Base-by-base conservation (phyloP, 2,888 invertebrate genomes). In the Phengaris alcon region DNA sequence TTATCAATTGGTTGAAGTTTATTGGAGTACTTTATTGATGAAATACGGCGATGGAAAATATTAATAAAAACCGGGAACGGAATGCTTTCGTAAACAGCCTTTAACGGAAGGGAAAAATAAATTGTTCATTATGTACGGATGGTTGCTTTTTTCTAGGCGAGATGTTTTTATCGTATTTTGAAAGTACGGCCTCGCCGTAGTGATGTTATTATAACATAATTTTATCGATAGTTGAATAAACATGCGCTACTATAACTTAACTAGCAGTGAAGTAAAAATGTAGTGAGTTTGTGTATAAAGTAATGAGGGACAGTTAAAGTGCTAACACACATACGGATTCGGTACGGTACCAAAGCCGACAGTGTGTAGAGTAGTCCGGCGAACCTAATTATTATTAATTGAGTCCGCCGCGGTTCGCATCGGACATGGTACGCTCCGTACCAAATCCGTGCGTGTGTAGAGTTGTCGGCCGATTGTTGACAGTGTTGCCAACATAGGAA, bases 71-170 rank as follows among this genome's bases (percentile, higher is more conserved):
- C 54, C 72, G 54, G 72, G 52, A 70, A 70, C 70, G 70, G 70
- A 72, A 72, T 72, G 52, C 72, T 72, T 72, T 72, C 72, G 72
- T 72, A 72, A 72, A 72, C 72, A 54, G 72, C 54, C 72, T 72
- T 72, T 72, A 72, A 72, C 72, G 72, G 72, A 52, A 72, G 72
- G 72, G 72, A 72, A 72, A 72, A 72, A 52, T 52, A 72, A 72
- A 72, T 72, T 72, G 72, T 72, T 72, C 72, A 72, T 72, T 72
- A 72, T 72, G 72, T 72, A 35, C 72, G 72, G 72, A 72, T 72
- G 72, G 52, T 35, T 54, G 72, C 15, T 72, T 70, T 70, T 70
- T 70, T 72, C 72, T 72, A 72, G 70, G 54, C 72, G 72, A 72
- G 72, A 72, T 72, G 72, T 72, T 72, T 72, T 72, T 72, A 72